Evolutionary conservation across 2,888 invertebrate genomes (phyloP).

Genomic region (Drosophila meridionalis): DNA sequence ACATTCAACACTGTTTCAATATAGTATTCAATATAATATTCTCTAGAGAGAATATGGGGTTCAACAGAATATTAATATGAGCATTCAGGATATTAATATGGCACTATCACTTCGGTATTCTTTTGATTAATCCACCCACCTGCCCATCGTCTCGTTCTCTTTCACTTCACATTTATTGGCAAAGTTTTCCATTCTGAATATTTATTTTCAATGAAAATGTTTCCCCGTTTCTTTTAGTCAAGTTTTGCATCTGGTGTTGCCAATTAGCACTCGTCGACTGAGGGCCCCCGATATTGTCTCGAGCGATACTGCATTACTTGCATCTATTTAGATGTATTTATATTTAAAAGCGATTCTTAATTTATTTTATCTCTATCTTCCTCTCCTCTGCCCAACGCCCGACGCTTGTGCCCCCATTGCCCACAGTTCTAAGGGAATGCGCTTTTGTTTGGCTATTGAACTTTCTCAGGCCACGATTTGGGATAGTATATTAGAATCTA

Average conservation of each 20-base stretch:
- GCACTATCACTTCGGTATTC: not conserved
- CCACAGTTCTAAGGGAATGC: slow-evolving; percentile 1
- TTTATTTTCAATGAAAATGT: not conserved
- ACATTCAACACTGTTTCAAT: not conserved
- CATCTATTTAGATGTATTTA: slow-evolving; percentile 53
- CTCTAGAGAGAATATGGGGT: too few relatives aligned
- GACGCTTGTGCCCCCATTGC: not conserved
- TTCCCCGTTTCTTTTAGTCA: slow-evolving; percentile 31
- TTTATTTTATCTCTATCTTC: slow-evolving; percentile 63
- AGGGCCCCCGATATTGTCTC: slow-evolving; percentile 23
- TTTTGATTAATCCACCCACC: slow-evolving; percentile 56
- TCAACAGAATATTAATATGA: too few relatives aligned
- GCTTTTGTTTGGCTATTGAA: slow-evolving; percentile 45
- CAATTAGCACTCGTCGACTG: slow-evolving; percentile 52
- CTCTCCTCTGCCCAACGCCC: slow-evolving; percentile 4
- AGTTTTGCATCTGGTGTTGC: slow-evolving; percentile 47
- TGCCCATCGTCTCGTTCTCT: slow-evolving; percentile 75
- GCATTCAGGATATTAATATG: too few relatives aligned
- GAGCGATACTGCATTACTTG: slow-evolving; percentile 5
- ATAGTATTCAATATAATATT: too few relatives aligned
- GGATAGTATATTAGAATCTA: slow-evolving; percentile 36
- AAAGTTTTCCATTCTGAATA: slow-evolving; percentile 71
- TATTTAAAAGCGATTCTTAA: slow-evolving; percentile 68
- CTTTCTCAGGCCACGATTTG: slow-evolving; percentile 29
- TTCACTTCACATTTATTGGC: slow-evolving; percentile 77